These are phyloP conservation scores for Acomys russatus DNA, from an alignment of 2,797 vertebrate species.

Conservation along the genomic window DNA sequence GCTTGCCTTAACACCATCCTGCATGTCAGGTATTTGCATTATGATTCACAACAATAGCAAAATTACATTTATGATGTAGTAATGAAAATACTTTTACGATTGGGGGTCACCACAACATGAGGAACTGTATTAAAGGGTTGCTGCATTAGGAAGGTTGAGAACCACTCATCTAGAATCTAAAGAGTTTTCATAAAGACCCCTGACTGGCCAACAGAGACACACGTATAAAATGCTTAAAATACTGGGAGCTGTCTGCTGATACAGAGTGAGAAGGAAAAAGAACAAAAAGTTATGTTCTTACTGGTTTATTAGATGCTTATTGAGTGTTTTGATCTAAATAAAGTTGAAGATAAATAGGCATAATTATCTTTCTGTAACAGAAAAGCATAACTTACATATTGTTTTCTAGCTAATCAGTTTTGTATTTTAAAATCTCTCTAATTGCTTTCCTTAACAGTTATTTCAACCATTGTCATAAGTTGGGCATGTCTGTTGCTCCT, in stretches of 20 bases:
- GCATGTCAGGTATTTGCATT: not conserved
- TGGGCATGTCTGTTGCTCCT: not conserved
- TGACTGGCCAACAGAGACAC: not conserved
- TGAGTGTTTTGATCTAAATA: not conserved
- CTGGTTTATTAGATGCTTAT: slow-evolving; percentile 8
- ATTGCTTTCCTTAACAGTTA: slow-evolving; percentile 24
- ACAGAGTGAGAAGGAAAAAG: not conserved
- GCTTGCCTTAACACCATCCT: not conserved
- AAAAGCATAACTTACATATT: slow-evolving; percentile 12
- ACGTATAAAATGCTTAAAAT: not conserved
- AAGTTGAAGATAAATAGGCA: slow-evolving; percentile 33
- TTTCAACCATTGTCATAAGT: slow-evolving; percentile 16
- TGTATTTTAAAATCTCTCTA: slow-evolving; percentile 30
- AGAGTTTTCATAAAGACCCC: not conserved
- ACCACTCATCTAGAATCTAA: not conserved
- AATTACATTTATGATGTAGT: not conserved
- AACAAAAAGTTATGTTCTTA: not conserved
- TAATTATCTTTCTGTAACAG: slow-evolving; percentile 62
- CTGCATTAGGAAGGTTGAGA: not conserved
- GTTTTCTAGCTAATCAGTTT: slow-evolving; percentile 11
- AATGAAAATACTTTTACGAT: not conserved
- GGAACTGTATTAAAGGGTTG: not conserved
- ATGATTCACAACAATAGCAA: not conserved
- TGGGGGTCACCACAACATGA: not conserved
- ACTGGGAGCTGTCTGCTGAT: not conserved